Evolutionary conservation across 2,888 invertebrate genomes (phyloP).

Genomic region (Drosophila melanocephala): DNA sequence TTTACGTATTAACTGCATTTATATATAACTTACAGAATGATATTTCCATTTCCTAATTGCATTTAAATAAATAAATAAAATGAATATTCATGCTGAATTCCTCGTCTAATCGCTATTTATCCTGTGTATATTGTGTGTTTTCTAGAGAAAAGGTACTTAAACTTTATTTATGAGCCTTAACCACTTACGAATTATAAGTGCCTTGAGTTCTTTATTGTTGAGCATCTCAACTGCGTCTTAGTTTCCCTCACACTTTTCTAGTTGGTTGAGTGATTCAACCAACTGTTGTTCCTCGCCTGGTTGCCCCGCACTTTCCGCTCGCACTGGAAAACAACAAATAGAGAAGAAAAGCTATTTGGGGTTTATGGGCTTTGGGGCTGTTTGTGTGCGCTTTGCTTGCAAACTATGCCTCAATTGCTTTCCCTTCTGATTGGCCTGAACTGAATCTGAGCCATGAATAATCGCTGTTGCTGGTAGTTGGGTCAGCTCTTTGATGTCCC

Average conservation of each 20-base stretch:
- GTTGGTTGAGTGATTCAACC: constrained; percentile 10
- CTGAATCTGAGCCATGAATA: constrained; percentile 31
- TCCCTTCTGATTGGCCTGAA: constrained; percentile 4
- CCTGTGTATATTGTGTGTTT: neutral
- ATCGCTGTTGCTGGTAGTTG: constrained; percentile 22
- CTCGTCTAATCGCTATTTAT: neutral
- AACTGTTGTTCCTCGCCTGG: neutral
- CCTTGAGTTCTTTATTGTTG: neutral
- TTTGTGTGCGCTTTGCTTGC: constrained; percentile 26
- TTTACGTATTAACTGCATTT: neutral
- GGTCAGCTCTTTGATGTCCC: constrained; percentile 23
- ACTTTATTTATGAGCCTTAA: neutral
- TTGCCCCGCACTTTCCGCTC: neutral
- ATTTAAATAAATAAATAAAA: neutral
- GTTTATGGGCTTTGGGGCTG: constrained; percentile 43
- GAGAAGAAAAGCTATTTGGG: neutral
- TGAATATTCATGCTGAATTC: neutral
- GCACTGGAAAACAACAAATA: constrained; percentile 14
- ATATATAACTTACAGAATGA: neutral
- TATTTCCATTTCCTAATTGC: neutral
- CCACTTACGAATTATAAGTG: constrained; percentile 6
- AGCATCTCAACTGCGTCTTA: constrained; percentile 1
- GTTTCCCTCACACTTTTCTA: neutral
- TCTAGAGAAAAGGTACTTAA: neutral
- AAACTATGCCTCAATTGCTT: constrained; percentile 1